phyloP scores from a whole-genome alignment of 2,113 vertebrate genomes.

The Sialia sialis region DNA sequence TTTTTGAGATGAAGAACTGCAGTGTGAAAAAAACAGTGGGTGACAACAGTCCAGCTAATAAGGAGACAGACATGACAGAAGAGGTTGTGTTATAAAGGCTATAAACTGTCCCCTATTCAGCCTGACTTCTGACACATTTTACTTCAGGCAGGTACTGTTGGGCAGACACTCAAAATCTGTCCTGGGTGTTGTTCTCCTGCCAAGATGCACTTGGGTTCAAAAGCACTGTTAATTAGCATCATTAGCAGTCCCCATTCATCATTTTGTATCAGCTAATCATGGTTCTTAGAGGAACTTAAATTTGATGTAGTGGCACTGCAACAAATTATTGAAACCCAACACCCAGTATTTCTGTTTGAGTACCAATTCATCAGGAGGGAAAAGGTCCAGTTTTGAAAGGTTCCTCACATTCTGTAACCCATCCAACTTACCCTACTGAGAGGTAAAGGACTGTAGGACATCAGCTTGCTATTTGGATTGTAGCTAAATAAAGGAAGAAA shows the following conservation, averaged over 20 bases:
- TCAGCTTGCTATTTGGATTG: not conserved
- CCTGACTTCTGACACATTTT: not conserved
- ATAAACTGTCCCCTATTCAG: not conserved
- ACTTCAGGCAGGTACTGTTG: not conserved
- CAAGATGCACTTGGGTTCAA: not conserved
- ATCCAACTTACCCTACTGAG: not conserved
- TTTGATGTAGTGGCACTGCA: not conserved
- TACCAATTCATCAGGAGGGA: not conserved
- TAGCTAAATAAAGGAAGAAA: not conserved
- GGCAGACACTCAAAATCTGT: not conserved
- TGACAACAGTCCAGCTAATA: not conserved
- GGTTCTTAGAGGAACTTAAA: not conserved
- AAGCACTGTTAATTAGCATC: conserved; percentile 1
- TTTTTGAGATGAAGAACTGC: not conserved
- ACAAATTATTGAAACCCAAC: not conserved
- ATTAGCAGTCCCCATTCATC: not conserved
- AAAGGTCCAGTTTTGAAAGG: not conserved
- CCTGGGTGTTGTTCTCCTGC: not conserved
- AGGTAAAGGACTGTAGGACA: not conserved
- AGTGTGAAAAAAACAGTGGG: not conserved
- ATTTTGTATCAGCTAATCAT: not conserved
- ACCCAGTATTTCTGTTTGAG: not conserved
- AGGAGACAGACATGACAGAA: not conserved
- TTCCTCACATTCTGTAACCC: not conserved
- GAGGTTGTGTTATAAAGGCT: not conserved